Percentiles rank a stretch among this genome's conserved stretches.
Conservation (phyloP, 2,888 invertebrate genomes). For the Campoplex nolae region DNA sequence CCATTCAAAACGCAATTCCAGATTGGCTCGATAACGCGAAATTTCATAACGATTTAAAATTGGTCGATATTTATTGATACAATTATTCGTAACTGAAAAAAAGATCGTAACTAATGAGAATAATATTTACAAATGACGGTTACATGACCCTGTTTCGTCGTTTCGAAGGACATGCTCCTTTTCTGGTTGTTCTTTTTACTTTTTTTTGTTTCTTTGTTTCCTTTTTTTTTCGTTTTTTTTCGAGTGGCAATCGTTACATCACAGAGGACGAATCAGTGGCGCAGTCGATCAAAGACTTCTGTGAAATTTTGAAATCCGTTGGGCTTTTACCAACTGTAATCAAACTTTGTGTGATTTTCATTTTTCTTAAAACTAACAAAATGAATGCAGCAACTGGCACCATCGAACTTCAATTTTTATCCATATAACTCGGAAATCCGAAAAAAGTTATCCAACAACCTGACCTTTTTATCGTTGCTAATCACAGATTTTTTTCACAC, state of each 20-base stretch:
- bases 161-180: slow-evolving; percentile 32
- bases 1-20: slow-evolving; percentile 51
- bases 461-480: too few relatives aligned
- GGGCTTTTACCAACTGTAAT: background rate
- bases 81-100: slow-evolving; percentile 23
- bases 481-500: too few relatives aligned
- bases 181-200: slow-evolving; percentile 49
- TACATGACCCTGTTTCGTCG: slow-evolving; percentile 61
- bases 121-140: slow-evolving; percentile 51
- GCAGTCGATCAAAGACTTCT: background rate
- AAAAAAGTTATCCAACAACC: too few relatives aligned
- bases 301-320: background rate
- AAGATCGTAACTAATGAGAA: slow-evolving; percentile 29
- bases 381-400: too few relatives aligned
- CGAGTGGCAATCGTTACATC: background rate
- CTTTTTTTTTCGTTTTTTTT: background rate
- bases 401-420: too few relatives aligned
- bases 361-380: too few relatives aligned
- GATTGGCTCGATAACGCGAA: slow-evolving; percentile 58
- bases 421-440: too few relatives aligned
- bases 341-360: too few relatives aligned
- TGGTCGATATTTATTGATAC: slow-evolving; percentile 46
- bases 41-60: slow-evolving; percentile 48
- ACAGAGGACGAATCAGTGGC: slow-evolving; percentile 35
- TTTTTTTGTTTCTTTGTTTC: background rate